Evolutionary conservation across 2,888 invertebrate species (phyloP), one percentile per base, ranked within the genome.

Genomic region (Troides oblongomaculatus): DNA sequence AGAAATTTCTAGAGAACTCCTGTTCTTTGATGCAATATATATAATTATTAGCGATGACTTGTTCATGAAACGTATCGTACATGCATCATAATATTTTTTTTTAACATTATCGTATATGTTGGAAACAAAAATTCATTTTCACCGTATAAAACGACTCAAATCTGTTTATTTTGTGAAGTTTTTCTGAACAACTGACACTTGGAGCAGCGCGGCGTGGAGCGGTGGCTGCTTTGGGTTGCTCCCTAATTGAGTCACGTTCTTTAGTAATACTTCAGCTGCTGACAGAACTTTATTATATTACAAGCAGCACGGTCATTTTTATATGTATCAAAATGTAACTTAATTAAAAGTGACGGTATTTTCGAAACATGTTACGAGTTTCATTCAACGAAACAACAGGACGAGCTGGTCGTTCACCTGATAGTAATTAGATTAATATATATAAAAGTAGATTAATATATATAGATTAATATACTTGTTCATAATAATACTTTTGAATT

Each of bases 211-310:
- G 21, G n/a, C 43, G 21, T 23, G 58, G 18, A 53, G 53, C 53
- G 14, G 53, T 53, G 53, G 53, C n/a, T 57, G n/a, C 62, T 63
- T 39, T 63, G 23, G 50, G 63, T 61, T 64, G 25, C 64, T 64
- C 53, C 39, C 64, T 68, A 68, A 68, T 68, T 64, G 68, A 64
- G 64, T 68, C 68, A 68, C 68, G 68, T 68, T 60, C 60, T 64
- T 25, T 56, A 25, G 68, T 60, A 64, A 68, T 64, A 60, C 64
- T 64, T 64, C 68, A 68, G 25, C 60, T 56, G 36, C 50, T 66
- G 66, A 53, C 66, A 36, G 53, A n/a, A 46, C 21, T 12, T 53
- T 36, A 61, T 66, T 66, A 66, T 21, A 60, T 18, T 50, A 53
- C 36, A 25, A 53, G 21, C 59, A 2, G 18, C 30, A 3, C 50